Percentiles rank a stretch among this genome's conserved stretches.
These are phyloP conservation scores for Drosophila ficusphila DNA, from an alignment of 1,140 invertebrate species.

Conservation along the genomic window DNA sequence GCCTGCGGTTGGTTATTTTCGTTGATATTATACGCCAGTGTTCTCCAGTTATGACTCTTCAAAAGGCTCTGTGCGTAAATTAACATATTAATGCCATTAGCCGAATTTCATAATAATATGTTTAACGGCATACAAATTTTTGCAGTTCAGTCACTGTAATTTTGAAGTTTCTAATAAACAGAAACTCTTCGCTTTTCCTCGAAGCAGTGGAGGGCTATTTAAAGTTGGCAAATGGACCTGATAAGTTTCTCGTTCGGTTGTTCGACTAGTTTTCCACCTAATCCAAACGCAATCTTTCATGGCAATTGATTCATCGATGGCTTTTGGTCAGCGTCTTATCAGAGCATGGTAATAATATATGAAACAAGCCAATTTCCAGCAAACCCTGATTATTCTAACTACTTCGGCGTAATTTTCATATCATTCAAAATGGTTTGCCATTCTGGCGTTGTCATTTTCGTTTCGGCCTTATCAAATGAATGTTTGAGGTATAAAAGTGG, in stretches of 20 bases:
- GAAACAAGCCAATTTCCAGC: constrained; percentile 26
- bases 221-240: constrained; percentile 25
- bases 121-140: constrained; percentile 3
- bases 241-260: constrained; percentile 13
- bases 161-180: constrained; percentile 15
- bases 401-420: constrained; percentile 52
- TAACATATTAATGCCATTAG: constrained; percentile 61
- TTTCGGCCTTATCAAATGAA: constrained; percentile 22
- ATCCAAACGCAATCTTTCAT: constrained; percentile 47
- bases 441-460: not conserved
- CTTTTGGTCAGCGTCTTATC: constrained; percentile 27
- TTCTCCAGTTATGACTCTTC: constrained; percentile 8
- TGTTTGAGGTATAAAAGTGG: constrained; percentile 17
- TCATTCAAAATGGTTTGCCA: constrained; percentile 6
- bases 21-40: constrained; percentile 55
- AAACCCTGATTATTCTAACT: constrained; percentile 48
- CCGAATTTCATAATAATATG: constrained; percentile 36
- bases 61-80: constrained; percentile 23
- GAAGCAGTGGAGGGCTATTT: constrained; percentile 23
- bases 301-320: constrained; percentile 60
- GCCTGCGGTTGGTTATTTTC: constrained; percentile 22
- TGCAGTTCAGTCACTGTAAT: not conserved
- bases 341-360: constrained; percentile 32
- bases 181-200: constrained; percentile 12
- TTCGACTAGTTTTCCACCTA: constrained; percentile 30